Conservation (phyloP, 2,888 invertebrate species). For the Ligdia adustata region DNA sequence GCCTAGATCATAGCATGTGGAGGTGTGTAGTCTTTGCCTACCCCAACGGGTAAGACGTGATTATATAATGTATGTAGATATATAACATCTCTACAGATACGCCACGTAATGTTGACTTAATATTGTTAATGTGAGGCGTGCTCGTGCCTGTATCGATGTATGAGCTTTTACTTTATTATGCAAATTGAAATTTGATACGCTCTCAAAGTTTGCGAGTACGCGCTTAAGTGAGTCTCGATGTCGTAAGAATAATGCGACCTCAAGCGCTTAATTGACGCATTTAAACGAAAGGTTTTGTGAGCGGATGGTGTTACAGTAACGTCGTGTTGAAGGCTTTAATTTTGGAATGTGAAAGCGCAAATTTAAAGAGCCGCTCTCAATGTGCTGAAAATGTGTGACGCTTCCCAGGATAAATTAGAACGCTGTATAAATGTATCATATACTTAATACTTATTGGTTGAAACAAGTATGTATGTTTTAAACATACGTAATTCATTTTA, state of each 20-base stretch:
- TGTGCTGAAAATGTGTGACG: constrained; percentile 18
- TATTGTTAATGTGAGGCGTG: constrained; percentile 65
- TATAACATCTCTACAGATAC: constrained; percentile 57
- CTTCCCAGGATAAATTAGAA: constrained; percentile 10
- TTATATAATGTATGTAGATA: no score
- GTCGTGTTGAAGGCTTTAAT: constrained; percentile 31
- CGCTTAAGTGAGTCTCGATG: constrained; percentile 44
- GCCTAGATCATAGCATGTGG: no score
- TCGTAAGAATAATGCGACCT: constrained; percentile 46
- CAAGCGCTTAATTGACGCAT: constrained; percentile 42
- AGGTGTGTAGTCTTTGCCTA: no score
- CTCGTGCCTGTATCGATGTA: constrained; percentile 61
- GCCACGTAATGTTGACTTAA: constrained; percentile 71
- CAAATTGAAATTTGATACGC: constrained; percentile 72
- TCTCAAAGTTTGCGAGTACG: constrained; percentile 55
- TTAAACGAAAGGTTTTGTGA: constrained; percentile 37
- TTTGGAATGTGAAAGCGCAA: constrained; percentile 31
- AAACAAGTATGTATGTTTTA: no score
- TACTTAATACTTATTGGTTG: no score
- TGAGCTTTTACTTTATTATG: constrained; percentile 71
- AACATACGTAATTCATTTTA: no score
- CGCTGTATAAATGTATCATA: no score
- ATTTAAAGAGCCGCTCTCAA: constrained; percentile 22
- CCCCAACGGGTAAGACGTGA: no score
- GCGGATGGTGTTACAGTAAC: constrained; percentile 29